Conservation (phyloP, 2,797 vertebrate genomes). For the Sternarchorhynchus goeldii region DNA sequence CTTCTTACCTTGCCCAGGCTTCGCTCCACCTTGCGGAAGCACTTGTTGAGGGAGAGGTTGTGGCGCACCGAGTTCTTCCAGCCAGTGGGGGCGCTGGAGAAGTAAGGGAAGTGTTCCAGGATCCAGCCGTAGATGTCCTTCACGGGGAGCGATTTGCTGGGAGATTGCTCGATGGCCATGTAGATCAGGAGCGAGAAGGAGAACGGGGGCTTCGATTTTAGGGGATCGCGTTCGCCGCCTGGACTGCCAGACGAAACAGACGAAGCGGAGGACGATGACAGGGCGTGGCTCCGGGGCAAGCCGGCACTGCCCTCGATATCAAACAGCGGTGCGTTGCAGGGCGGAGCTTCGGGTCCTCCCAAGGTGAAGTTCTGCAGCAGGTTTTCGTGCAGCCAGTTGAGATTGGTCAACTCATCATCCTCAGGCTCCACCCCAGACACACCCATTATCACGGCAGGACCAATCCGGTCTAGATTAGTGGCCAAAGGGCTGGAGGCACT, state of each 20-base stretch:
- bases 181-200: slow-evolving; percentile 99
- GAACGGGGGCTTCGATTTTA: slow-evolving; percentile 96
- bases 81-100: slow-evolving; percentile 94
- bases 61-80: slow-evolving; percentile 99
- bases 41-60: slow-evolving; percentile 98
- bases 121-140: slow-evolving; percentile 99
- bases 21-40: slow-evolving; percentile 98
- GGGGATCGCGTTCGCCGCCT: slow-evolving; percentile 84
- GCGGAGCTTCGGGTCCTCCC: slow-evolving; percentile 87
- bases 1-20: slow-evolving; percentile 94
- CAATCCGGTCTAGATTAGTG: slow-evolving; percentile 83
- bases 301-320: slow-evolving; percentile 91
- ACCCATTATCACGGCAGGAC: slow-evolving; percentile 28
- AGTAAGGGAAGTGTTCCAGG: slow-evolving; percentile 97
- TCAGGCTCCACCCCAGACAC: slow-evolving; percentile 71
- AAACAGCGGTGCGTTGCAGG: slow-evolving; percentile 86
- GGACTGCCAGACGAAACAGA: slow-evolving; percentile 75
- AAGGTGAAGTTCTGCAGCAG: slow-evolving; percentile 97
- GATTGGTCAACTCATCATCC: slow-evolving; percentile 94
- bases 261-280: slow-evolving; percentile 80
- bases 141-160: slow-evolving; percentile 95
- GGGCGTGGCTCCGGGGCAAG: slow-evolving; percentile 65
- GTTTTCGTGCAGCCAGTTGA: slow-evolving; percentile 99
- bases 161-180: slow-evolving; percentile 98
- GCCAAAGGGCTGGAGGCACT: slow-evolving; percentile 89